A percentile compares a stretch with the other conserved stretches of the same genome.
Conservation (phyloP, 2,888 invertebrate genomes). For the Iselma pallidipennis region DNA sequence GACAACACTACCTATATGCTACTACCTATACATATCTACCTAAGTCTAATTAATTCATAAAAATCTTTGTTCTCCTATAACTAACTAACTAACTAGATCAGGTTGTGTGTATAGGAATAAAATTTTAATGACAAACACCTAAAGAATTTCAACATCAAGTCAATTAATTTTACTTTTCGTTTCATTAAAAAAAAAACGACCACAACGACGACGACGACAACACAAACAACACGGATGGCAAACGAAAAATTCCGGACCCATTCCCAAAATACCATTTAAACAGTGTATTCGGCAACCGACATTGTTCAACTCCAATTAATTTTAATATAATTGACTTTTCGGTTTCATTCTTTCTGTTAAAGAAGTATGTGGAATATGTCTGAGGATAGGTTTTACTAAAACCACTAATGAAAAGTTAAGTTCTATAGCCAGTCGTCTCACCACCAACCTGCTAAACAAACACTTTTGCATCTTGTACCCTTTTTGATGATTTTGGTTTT, state of each 20-base stretch:
- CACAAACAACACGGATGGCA: neutral
- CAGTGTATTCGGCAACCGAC: constrained; percentile 32
- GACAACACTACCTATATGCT: no score
- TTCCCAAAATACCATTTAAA: constrained; percentile 7
- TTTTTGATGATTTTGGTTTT: neutral
- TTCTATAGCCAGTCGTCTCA: no score
- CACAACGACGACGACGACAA: neutral
- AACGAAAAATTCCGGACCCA: neutral
- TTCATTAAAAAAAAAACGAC: neutral
- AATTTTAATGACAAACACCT: neutral
- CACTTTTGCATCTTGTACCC: no score
- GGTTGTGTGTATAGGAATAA: no score
- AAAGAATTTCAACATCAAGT: neutral
- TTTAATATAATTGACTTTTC: constrained; percentile 52
- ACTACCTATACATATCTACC: no score
- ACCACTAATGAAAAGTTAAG: no score
- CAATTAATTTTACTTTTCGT: neutral
- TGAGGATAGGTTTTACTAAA: neutral
- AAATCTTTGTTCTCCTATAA: no score
- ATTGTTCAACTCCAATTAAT: constrained; percentile 50
- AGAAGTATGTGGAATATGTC: constrained; percentile 35
- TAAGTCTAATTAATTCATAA: neutral
- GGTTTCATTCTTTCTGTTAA: constrained; percentile 31
- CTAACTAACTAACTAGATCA: neutral
- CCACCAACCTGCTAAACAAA: neutral